phyloP scores from a whole-genome alignment of 2,888 invertebrate genomes.

The Drosophila acutilabella region DNA sequence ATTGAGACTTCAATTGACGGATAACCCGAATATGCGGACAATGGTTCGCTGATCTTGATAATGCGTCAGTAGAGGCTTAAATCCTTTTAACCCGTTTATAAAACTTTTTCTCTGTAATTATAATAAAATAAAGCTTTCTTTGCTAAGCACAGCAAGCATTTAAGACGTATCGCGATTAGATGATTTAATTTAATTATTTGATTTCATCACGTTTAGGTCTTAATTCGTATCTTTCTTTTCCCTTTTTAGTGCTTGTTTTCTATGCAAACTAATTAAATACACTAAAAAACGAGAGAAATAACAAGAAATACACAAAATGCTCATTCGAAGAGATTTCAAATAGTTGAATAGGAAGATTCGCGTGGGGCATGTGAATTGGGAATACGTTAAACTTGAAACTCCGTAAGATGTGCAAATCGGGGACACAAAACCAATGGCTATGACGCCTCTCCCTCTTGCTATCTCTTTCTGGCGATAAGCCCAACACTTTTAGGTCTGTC shows the following conservation, averaged over 20 bases:
- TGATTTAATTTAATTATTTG: conserved; percentile 32
- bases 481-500: conserved; percentile 39
- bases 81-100: no score
- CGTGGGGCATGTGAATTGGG: conserved; percentile 2
- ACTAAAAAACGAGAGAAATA: conserved; percentile 1
- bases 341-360: conserved; percentile 5
- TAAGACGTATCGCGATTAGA: conserved; percentile 1
- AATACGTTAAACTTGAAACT: conserved; percentile 14
- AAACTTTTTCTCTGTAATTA: no score
- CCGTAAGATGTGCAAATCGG: conserved; percentile 43
- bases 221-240: background rate
- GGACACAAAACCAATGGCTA: conserved; percentile 17
- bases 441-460: background rate
- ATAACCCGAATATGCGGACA: no score
- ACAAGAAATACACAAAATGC: conserved; percentile 17
- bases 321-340: conserved; percentile 28
- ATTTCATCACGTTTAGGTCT: conserved; percentile 46
- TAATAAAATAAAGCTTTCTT: conserved; percentile 18
- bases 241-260: conserved; percentile 11
- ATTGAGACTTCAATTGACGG: no score
- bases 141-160: conserved; percentile 3
- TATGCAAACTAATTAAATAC: conserved; percentile 31
- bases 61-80: no score
- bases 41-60: no score
- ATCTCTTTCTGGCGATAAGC: conserved; percentile 35